phyloP scores from a whole-genome alignment of 2,888 invertebrate genomes.

The Hyposoter didymator region DNA sequence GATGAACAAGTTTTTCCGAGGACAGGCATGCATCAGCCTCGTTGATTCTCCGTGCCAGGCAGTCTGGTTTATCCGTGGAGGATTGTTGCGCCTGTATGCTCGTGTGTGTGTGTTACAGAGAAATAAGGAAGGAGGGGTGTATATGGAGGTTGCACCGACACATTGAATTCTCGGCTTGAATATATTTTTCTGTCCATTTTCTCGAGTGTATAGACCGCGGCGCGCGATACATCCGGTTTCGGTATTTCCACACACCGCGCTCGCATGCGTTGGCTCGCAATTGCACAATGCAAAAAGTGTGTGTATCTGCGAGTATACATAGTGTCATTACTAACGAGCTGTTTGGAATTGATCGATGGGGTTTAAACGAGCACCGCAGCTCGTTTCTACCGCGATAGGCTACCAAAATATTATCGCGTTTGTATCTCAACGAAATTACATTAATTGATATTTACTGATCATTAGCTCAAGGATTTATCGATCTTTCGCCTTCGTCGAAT shows the following conservation, averaged over 20 bases:
- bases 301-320: slow-evolving; percentile 22
- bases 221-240: slow-evolving; percentile 58
- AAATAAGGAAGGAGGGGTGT: slow-evolving; percentile 23
- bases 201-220: slow-evolving; percentile 49
- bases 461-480: slow-evolving; percentile 7
- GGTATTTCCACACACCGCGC: not conserved
- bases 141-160: slow-evolving; percentile 35
- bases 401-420: not conserved
- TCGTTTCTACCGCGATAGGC: not conserved
- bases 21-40: slow-evolving; percentile 64
- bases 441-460: slow-evolving; percentile 3
- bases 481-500: slow-evolving; percentile 12
- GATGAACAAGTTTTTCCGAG: slow-evolving; percentile 67
- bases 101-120: slow-evolving; percentile 15
- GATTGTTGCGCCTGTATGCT: slow-evolving; percentile 55
- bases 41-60: slow-evolving; percentile 74
- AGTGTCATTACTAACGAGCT: slow-evolving; percentile 24
- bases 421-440: not conserved
- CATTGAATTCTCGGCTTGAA: slow-evolving; percentile 57
- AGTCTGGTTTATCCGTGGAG: slow-evolving; percentile 73
- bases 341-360: slow-evolving; percentile 46
- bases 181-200: slow-evolving; percentile 57
- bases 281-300: not conserved
- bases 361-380: slow-evolving; percentile 13
- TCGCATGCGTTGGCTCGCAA: not conserved